These are phyloP conservation scores for Apantesis nais DNA, from an alignment of 2,888 invertebrate species.

Conservation along the genomic window DNA sequence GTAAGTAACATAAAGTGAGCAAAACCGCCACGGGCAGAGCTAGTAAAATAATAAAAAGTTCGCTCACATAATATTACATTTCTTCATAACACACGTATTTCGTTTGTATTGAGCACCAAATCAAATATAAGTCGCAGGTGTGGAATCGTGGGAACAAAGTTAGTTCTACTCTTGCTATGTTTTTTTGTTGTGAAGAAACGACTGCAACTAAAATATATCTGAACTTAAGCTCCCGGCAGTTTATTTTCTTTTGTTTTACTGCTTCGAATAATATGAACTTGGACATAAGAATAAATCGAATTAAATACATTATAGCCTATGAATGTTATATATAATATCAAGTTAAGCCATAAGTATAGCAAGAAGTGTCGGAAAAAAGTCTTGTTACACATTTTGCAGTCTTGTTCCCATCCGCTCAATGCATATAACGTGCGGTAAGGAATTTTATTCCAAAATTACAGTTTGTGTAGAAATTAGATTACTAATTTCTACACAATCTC, in stretches of 20 bases:
- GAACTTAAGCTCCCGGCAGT: not conserved
- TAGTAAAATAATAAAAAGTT: not conserved
- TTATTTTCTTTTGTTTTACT: slow-evolving; percentile 7
- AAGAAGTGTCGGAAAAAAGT: no score
- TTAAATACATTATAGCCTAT: no score
- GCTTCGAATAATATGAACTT: not conserved
- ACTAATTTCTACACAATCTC: no score
- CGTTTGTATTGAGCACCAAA: slow-evolving; percentile 33
- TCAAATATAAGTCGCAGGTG: slow-evolving; percentile 43
- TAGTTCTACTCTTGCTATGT: slow-evolving; percentile 21
- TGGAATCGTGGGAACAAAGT: slow-evolving; percentile 24
- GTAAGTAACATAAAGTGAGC: not conserved
- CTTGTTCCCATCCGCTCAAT: no score
- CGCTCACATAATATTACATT: slow-evolving; percentile 1
- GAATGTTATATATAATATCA: no score
- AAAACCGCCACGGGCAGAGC: not conserved
- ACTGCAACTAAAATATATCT: slow-evolving; percentile 10
- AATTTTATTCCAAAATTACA: no score
- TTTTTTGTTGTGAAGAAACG: slow-evolving; percentile 21
- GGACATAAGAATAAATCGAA: not conserved
- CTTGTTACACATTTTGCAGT: no score
- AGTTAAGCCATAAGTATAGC: no score
- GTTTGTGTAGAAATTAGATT: no score
- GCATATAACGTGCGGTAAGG: no score
- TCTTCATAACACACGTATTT: slow-evolving; percentile 20